These are phyloP conservation scores for Enteromius radiatus DNA, from an alignment of 2,797 vertebrate species.

Conservation along the genomic window DNA sequence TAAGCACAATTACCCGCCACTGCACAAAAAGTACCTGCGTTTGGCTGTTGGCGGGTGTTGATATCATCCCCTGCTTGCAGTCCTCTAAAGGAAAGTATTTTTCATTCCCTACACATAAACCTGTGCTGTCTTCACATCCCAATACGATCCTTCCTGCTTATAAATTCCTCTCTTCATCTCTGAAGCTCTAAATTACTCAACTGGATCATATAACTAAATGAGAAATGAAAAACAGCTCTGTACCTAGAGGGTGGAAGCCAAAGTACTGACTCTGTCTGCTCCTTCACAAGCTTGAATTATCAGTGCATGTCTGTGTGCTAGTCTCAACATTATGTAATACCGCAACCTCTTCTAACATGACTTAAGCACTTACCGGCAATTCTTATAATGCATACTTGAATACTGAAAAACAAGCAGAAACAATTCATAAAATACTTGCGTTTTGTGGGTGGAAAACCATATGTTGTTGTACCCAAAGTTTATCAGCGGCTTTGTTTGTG, in stretches of 20 bases:
- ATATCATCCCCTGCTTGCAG: neutral
- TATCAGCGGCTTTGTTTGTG: neutral
- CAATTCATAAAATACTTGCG: neutral
- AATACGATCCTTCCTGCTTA: slow-evolving; percentile 12
- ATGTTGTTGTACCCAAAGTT: neutral
- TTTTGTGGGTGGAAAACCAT: slow-evolving; percentile 12
- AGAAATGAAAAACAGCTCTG: slow-evolving; percentile 44
- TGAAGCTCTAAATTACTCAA: slow-evolving; percentile 45
- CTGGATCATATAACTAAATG: slow-evolving; percentile 50
- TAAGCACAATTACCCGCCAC: neutral
- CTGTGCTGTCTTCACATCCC: slow-evolving; percentile 11
- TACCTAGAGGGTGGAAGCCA: slow-evolving; percentile 29
- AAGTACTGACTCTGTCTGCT: slow-evolving; percentile 38
- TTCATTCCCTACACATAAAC: slow-evolving; percentile 13
- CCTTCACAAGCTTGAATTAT: slow-evolving; percentile 44
- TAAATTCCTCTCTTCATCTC: slow-evolving; percentile 46
- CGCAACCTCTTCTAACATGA: slow-evolving; percentile 11
- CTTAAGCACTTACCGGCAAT: slow-evolving; percentile 25
- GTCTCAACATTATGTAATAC: slow-evolving; percentile 36
- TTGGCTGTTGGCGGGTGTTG: neutral
- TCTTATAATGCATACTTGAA: slow-evolving; percentile 1
- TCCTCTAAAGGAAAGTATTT: neutral
- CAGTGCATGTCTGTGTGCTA: slow-evolving; percentile 24
- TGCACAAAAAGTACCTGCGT: neutral
- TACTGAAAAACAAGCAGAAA: slow-evolving; percentile 41